Evolutionary conservation across 1,140 invertebrate genomes (phyloP).

Genomic region (Anastrepha obliqua): DNA sequence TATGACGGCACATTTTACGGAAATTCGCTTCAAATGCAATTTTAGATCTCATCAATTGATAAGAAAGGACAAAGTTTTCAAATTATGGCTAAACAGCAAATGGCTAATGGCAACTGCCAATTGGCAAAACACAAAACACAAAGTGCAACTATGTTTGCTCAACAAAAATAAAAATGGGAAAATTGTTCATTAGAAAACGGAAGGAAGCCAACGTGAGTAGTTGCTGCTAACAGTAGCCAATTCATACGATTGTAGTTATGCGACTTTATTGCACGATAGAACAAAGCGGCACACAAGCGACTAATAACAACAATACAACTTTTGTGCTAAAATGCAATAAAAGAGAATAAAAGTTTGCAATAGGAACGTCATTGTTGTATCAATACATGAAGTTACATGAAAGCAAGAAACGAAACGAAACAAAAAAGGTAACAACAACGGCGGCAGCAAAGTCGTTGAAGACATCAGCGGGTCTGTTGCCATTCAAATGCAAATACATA

Average conservation of each 20-base stretch:
- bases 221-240: slow-evolving; percentile 19
- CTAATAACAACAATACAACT: slow-evolving; percentile 5
- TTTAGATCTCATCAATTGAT: slow-evolving; percentile 59
- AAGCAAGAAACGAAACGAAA: slow-evolving; percentile 1
- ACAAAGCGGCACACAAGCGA: neutral
- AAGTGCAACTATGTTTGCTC: neutral
- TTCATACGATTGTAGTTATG: neutral
- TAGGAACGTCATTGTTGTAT: slow-evolving; percentile 30
- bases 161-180: neutral
- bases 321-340: slow-evolving; percentile 2
- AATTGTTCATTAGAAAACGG: slow-evolving; percentile 47
- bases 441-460: neutral
- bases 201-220: slow-evolving; percentile 7
- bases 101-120: slow-evolving; percentile 42
- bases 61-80: slow-evolving; percentile 56
- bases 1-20: slow-evolving; percentile 36
- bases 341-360: neutral
- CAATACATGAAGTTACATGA: slow-evolving; percentile 30
- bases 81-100: slow-evolving; percentile 53
- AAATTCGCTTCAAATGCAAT: slow-evolving; percentile 55
- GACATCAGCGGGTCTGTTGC: slow-evolving; percentile 43
- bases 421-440: neutral
- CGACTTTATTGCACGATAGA: slow-evolving; percentile 33
- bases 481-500: slow-evolving; percentile 51
- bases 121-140: slow-evolving; percentile 30